Base-by-base conservation (phyloP, 2,113 vertebrate genomes). In the Centrocercus urophasianus region DNA sequence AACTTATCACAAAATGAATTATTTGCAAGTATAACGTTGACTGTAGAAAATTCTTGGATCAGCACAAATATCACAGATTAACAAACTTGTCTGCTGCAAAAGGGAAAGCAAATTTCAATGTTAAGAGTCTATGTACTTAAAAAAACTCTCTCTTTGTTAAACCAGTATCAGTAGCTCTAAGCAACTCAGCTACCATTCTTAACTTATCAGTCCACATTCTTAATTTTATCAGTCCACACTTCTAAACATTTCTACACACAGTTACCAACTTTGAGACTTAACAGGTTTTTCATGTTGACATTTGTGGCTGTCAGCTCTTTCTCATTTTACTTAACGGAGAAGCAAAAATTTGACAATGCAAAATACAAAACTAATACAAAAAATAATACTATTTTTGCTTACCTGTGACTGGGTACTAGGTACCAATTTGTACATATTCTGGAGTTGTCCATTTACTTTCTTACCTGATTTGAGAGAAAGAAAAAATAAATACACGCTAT, bases 371-470 rank as follows among this genome's bases (percentile, higher is more conserved):
- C 14, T 45, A 15, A 4, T 65, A 79, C 22, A 32, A 48, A 86
- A 92, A 96, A 69, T 13, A 82, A 94, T 38, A 64, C 13, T 50
- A 2, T 50, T 77, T 59, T 77, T 90, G 69, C 97, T 82, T 98
- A 98, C 98, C 98, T 98, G 97, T 81, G 96, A 96, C 78, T 97
- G 96, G 48, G 87, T 56, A 96, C 96, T 96, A 14, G 98, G 94
- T 94, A 97, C 82, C 89, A 96, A 27, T 77, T 97, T 98, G 94
- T 97, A 98, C 45, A 97, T 98, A 83, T 98, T 98, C 95, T 98
- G 98, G 66, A 98, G 93, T 22, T 98, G 97, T 40, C 98, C 98
- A 6, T 98, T 98, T 91, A 97, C 80, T 96, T 98, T 97, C 96
- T 98, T 98, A 94, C 54, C 98, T 98, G 86, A 86, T 79, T 95